Conservation (phyloP, 2,888 invertebrate genomes). For the Perizoma affinitatum region DNA sequence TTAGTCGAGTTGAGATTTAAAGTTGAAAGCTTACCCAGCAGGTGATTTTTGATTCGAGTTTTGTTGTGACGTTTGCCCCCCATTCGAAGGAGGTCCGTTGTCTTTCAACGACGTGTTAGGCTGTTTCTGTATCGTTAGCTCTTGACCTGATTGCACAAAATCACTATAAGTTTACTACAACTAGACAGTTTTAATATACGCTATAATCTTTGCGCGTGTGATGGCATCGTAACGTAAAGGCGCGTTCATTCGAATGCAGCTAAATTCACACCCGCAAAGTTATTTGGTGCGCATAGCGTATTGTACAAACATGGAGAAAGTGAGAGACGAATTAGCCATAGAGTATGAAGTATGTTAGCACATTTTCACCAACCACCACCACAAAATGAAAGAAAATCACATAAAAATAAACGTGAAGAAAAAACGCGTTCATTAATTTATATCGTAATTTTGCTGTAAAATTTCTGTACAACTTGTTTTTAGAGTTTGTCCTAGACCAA, state of each 20-base stretch:
- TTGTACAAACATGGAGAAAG: conserved; percentile 36
- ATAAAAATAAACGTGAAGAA: conserved; percentile 25
- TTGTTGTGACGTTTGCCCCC: conserved; percentile 78
- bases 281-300: not conserved
- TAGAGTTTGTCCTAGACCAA: not conserved
- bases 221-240: too few species aligned
- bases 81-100: conserved; percentile 83
- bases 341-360: conserved; percentile 82
- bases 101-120: conserved; percentile 95
- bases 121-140: conserved; percentile 97
- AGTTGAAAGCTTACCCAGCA: conserved; percentile 84
- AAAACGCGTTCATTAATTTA: conserved; percentile 13
- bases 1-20: too few species aligned
- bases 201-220: too few species aligned
- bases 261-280: conserved; percentile 14
- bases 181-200: conserved; percentile 2
- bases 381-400: conserved; percentile 52
- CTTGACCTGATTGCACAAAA: conserved; percentile 86
- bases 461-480: conserved; percentile 12
- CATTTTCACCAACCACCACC: conserved; percentile 85
- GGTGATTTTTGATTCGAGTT: conserved; percentile 87
- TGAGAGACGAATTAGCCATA: conserved; percentile 80
- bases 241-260: not conserved
- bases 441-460: conserved; percentile 27
- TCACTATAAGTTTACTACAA: conserved; percentile 19